These are phyloP conservation scores for Eolophus roseicapilla DNA, from an alignment of 2,113 vertebrate species.

Conservation along the genomic window DNA sequence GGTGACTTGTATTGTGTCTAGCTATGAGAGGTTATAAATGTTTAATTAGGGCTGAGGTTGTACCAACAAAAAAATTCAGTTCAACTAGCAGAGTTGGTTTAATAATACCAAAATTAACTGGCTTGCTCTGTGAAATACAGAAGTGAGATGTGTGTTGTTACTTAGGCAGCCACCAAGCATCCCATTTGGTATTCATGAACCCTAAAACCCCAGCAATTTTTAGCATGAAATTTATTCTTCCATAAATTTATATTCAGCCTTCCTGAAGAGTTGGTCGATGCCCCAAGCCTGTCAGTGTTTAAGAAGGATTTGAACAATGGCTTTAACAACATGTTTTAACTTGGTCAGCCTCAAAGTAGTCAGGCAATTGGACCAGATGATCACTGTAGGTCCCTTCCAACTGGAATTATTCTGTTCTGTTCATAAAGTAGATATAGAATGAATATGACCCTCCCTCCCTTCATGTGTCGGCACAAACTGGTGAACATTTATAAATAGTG, in stretches of 20 bases:
- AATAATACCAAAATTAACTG: not conserved
- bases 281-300: not conserved
- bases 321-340: not conserved
- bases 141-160: not conserved
- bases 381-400: not conserved
- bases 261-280: not conserved
- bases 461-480: not conserved
- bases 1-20: conserved; percentile 23
- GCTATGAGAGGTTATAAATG: not conserved
- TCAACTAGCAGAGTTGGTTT: not conserved
- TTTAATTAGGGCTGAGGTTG: conserved; percentile 6
- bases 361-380: not conserved
- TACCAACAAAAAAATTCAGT: not conserved
- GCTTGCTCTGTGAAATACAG: not conserved
- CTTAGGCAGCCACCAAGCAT: not conserved
- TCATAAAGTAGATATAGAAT: not conserved
- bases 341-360: not conserved
- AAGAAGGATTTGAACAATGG: not conserved
- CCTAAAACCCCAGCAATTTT: not conserved
- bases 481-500: conserved; percentile 51
- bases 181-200: not conserved
- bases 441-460: not conserved
- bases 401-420: not conserved
- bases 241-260: not conserved
- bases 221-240: not conserved